Base-by-base conservation (phyloP, 2,888 invertebrate species). In the Drosophila phalerata region DNA sequence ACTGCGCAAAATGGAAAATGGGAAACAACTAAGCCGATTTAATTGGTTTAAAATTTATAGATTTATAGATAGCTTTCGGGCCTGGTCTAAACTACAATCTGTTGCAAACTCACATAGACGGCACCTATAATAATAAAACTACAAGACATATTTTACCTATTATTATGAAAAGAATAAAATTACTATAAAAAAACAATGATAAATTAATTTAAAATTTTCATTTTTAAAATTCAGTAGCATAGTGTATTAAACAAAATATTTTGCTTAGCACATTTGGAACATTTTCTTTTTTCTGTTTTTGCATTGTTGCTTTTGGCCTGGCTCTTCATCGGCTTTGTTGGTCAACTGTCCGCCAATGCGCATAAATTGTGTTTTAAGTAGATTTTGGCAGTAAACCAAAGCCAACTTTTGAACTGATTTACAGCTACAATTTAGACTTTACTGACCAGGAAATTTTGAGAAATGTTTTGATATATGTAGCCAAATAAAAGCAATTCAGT, bases 41-140 rank as follows among this genome's bases (percentile, higher is more conserved):
- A 78, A 76, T 80, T 78, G 76, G 80, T 63, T 66, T 73, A 38
- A 68, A 79, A 66, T 73, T 56, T 37, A n/a, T n/a, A n/a, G n/a
- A n/a, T n/a, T n/a, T n/a, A 37, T 3, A 19, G 53, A 38, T 11
- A 28, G 28, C 37, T 47, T 48, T 11, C n/a, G 30, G 40, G 5
- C 8, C 28, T 58, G 55, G 55, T 13, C 34, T 4, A 22, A 28
- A 40, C 38, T 48, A 17, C n/a, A 48, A 28, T 38, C 30, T 43
- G 51, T 49, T 51, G 40, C 22, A 19, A 34, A 15, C 34, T 34
- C 13, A 34, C 34, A 28, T 5, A 4, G 28, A 6, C 28, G 6
- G 6, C 28, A 28, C 5, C 1, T 28, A 28, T 28, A 6, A 6
- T 28, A 8, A 28, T 28, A 28, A 28, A 6, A 6, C 28, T 28